A percentile compares a stretch with the other conserved stretches of the same genome.
phyloP scores from a whole-genome alignment of 2,113 vertebrate genomes.

The Recurvirostra avosetta region DNA sequence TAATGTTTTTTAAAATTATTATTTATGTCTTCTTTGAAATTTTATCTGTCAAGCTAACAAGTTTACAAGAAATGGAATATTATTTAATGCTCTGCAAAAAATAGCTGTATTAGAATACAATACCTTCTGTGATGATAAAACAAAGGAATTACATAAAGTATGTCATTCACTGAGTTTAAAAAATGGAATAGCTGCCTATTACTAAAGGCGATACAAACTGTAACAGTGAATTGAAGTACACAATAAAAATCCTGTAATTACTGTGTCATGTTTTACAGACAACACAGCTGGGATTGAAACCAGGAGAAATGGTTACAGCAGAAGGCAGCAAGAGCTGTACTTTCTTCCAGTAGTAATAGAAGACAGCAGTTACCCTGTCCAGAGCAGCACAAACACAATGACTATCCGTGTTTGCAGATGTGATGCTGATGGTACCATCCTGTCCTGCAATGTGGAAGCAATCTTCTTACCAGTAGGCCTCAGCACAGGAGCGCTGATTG shows the following conservation, averaged over 20 bases:
- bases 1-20: not conserved
- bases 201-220: not conserved
- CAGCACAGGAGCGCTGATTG: slow-evolving; percentile 93
- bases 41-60: not conserved
- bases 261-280: slow-evolving; percentile 79
- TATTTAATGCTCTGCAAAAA: not conserved
- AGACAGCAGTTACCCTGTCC: slow-evolving; percentile 91
- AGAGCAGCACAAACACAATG: slow-evolving; percentile 94
- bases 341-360: slow-evolving; percentile 89
- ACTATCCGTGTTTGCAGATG: slow-evolving; percentile 94
- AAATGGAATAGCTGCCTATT: not conserved
- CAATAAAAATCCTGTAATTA: not conserved
- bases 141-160: not conserved
- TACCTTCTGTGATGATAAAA: not conserved
- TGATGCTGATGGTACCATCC: slow-evolving; percentile 84
- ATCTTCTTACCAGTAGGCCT: slow-evolving; percentile 95
- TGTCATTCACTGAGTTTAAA: not conserved
- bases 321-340: slow-evolving; percentile 89
- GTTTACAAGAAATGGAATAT: not conserved
- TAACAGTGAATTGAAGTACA: not conserved
- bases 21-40: not conserved
- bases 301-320: slow-evolving; percentile 85
- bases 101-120: not conserved
- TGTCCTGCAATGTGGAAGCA: slow-evolving; percentile 95
- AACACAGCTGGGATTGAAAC: slow-evolving; percentile 94